phyloP scores from a whole-genome alignment of 2,113 vertebrate species.

The Nycticryphes semicollaris region DNA sequence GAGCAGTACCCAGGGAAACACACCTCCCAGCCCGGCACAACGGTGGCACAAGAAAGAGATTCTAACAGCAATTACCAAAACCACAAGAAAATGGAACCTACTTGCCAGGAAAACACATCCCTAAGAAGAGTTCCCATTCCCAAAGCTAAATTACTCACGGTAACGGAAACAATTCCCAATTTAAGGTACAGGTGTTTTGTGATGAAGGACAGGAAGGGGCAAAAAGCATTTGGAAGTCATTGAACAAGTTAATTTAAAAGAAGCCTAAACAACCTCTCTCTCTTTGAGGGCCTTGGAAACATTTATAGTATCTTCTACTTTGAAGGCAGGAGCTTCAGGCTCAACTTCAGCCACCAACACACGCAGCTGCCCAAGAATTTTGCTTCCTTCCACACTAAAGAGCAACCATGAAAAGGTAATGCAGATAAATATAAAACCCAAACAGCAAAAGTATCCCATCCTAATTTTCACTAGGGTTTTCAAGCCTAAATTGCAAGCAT shows the following conservation, averaged over 20 bases:
- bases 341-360: not conserved
- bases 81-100: not conserved
- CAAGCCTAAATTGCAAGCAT: not conserved
- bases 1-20: not conserved
- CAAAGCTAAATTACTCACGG: not conserved
- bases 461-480: not conserved
- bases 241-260: not conserved
- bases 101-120: not conserved
- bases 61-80: not conserved
- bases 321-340: not conserved
- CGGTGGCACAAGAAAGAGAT: not conserved
- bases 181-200: not conserved
- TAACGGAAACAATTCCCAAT: not conserved
- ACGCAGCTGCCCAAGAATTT: not conserved
- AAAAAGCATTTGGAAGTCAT: not conserved
- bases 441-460: not conserved
- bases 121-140: not conserved
- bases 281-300: not conserved
- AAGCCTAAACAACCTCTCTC: not conserved
- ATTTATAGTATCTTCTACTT: not conserved
- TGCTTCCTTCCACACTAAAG: not conserved
- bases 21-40: not conserved
- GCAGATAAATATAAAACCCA: not conserved
- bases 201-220: not conserved
- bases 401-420: not conserved